These are phyloP conservation scores for Rhagonycha lutea DNA, from an alignment of 2,888 invertebrate genomes.

Conservation along the genomic window DNA sequence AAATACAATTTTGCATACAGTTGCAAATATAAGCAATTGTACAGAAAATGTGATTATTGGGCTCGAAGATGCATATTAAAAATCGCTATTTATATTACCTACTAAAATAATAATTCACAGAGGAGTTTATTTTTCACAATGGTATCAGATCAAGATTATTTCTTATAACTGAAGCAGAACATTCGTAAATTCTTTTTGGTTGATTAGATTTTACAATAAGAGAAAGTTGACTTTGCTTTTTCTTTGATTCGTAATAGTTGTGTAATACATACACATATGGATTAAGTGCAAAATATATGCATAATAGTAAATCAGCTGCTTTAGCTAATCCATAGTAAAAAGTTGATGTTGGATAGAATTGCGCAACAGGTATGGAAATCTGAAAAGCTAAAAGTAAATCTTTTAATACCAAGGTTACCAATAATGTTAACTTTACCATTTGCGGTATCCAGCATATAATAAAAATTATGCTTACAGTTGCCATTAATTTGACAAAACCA, in stretches of 20 bases:
- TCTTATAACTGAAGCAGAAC: neutral
- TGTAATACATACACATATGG: conserved; percentile 83
- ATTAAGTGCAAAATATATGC: conserved; percentile 81
- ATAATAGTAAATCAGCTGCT: conserved; percentile 74
- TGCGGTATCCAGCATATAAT: conserved; percentile 88
- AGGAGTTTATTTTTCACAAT: neutral
- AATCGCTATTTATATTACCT: neutral
- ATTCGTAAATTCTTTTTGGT: neutral
- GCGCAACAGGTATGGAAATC: conserved; percentile 70
- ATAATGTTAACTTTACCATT: conserved; percentile 64
- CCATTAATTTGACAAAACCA: conserved; percentile 85
- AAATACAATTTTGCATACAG: neutral
- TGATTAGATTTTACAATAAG: neutral
- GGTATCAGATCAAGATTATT: neutral
- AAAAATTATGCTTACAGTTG: conserved; percentile 79
- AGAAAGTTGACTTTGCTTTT: neutral
- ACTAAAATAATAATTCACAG: neutral
- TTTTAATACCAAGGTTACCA: neutral
- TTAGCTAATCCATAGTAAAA: conserved; percentile 57
- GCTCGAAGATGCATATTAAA: neutral
- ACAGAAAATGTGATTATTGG: neutral
- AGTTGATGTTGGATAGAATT: conserved; percentile 49
- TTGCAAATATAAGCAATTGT: neutral
- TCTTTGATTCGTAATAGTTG: conserved; percentile 14
- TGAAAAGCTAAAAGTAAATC: conserved; percentile 47